Conservation (phyloP, 2,888 invertebrate species). For the Aromia moschata region DNA sequence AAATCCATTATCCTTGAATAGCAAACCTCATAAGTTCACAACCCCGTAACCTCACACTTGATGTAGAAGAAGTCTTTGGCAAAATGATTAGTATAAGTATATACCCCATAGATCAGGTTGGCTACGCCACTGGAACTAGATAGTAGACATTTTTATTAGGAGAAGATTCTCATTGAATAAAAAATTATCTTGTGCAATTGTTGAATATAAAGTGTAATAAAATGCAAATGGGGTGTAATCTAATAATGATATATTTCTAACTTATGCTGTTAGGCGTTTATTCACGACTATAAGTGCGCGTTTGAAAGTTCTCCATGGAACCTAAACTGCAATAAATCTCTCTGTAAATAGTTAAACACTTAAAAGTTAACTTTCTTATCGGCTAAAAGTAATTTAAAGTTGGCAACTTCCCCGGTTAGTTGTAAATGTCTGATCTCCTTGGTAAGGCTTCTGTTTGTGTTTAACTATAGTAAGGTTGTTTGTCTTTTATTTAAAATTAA, state of each 20-base stretch:
- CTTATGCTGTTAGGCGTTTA: not conserved
- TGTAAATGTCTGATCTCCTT: conserved; percentile 31
- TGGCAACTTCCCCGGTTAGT: conserved; percentile 32
- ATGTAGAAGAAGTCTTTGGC: no score
- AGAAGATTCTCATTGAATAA: no score
- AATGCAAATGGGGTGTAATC: conserved; percentile 5
- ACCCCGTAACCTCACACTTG: no score
- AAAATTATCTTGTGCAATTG: no score
- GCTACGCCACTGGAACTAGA: no score
- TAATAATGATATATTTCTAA: not conserved
- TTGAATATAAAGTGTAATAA: conserved; percentile 1
- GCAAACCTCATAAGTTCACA: no score
- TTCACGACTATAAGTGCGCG: conserved; percentile 1
- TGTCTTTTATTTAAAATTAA: conserved; percentile 1
- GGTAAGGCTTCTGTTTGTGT: conserved; percentile 11
- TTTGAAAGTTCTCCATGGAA: conserved; percentile 7
- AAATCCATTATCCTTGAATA: no score
- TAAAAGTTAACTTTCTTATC: conserved; percentile 36
- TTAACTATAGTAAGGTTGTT: not conserved
- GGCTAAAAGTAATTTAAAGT: conserved; percentile 40
- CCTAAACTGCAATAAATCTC: conserved; percentile 36
- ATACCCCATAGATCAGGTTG: no score
- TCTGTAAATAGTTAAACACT: conserved; percentile 37
- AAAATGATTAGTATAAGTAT: no score
- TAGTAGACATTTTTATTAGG: no score